These are phyloP conservation scores for Orthosia gothica DNA, from an alignment of 2,888 invertebrate genomes.

Conservation along the genomic window DNA sequence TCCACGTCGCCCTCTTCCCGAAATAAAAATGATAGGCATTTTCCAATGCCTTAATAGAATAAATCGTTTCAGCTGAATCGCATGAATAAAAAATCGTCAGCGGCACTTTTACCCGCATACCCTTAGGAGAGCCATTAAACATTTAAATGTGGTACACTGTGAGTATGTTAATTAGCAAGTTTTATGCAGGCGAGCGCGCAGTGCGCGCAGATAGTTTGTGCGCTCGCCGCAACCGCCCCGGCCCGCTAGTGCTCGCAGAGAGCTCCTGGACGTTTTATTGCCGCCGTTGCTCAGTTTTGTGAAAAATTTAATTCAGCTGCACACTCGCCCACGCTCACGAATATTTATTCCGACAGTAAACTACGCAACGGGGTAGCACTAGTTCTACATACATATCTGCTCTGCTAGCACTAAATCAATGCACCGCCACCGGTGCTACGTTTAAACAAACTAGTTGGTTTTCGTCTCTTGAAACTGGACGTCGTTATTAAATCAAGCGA, in stretches of 20 bases:
- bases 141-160: slow-evolving; percentile 71
- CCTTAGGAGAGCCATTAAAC: slow-evolving; percentile 71
- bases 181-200: slow-evolving; percentile 73
- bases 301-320: slow-evolving; percentile 68
- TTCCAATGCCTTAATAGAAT: slow-evolving; percentile 80
- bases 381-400: slow-evolving; percentile 34
- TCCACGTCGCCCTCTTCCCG: slow-evolving; percentile 65
- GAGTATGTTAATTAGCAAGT: slow-evolving; percentile 80
- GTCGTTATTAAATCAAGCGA: slow-evolving; percentile 64
- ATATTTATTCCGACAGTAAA: slow-evolving; percentile 61
- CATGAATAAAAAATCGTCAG: slow-evolving; percentile 68
- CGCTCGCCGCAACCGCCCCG: slow-evolving; percentile 47
- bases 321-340: slow-evolving; percentile 31
- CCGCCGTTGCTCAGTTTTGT: slow-evolving; percentile 64
- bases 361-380: slow-evolving; percentile 41
- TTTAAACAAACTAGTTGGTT: slow-evolving; percentile 48
- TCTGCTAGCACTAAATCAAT: slow-evolving; percentile 46
- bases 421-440: slow-evolving; percentile 33
- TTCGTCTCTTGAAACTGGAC: slow-evolving; percentile 49
- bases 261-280: slow-evolving; percentile 69
- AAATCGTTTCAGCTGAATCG: slow-evolving; percentile 72
- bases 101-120: slow-evolving; percentile 65
- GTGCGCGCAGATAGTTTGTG: slow-evolving; percentile 71
- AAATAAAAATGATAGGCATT: slow-evolving; percentile 78
- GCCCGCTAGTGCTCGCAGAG: slow-evolving; percentile 30